These are phyloP conservation scores for Volucella bombylans DNA, from an alignment of 2,888 invertebrate genomes.

Conservation along the genomic window DNA sequence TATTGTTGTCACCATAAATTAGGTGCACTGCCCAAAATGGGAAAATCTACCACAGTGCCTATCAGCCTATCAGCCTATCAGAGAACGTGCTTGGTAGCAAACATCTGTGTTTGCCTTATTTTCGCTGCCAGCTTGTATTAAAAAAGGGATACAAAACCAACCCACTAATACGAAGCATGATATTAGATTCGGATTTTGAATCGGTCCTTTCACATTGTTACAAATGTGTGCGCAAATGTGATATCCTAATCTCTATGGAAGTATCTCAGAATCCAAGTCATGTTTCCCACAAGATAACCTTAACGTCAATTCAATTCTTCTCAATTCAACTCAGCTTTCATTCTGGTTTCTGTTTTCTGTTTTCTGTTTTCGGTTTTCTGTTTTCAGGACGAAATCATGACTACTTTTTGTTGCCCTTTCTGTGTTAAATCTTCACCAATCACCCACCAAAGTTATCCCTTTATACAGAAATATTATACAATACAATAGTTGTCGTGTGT, in stretches of 20 bases:
- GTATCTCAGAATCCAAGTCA: slow-evolving; percentile 71
- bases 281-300: slow-evolving; percentile 72
- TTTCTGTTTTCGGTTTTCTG: slow-evolving; percentile 29
- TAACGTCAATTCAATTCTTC: slow-evolving; percentile 70
- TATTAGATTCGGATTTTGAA: slow-evolving; percentile 25
- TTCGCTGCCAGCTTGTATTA: slow-evolving; percentile 17
- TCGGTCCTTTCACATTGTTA: slow-evolving; percentile 38
- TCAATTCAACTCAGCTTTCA: slow-evolving; percentile 16
- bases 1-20: no score
- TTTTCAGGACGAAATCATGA: no score
- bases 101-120: slow-evolving; percentile 41
- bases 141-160: slow-evolving; percentile 17
- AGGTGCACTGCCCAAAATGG: not conserved
- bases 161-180: slow-evolving; percentile 6
- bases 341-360: slow-evolving; percentile 36
- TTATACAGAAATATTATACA: no score
- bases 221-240: slow-evolving; percentile 51
- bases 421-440: no score
- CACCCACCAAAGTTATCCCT: no score
- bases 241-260: slow-evolving; percentile 62
- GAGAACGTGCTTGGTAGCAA: slow-evolving; percentile 56
- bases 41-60: slow-evolving; percentile 33
- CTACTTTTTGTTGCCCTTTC: no score
- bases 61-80: slow-evolving; percentile 7
- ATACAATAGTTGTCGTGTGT: no score